Conservation (phyloP, 2,888 invertebrate genomes). For the Drosophila melanosoma region DNA sequence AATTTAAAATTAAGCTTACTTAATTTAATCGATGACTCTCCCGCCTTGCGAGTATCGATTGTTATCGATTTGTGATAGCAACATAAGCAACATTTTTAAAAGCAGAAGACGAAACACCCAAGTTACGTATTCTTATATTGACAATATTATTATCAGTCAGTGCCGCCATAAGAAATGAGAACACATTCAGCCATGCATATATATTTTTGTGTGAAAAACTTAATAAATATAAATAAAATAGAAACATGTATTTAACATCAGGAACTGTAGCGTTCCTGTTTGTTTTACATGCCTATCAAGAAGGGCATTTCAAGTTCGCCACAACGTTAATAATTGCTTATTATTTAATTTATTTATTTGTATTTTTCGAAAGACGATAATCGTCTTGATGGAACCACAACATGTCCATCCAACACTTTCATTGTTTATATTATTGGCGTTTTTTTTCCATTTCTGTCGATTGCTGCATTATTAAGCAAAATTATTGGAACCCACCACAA, state of each 20-base stretch:
- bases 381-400: constrained; percentile 44
- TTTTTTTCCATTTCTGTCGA: constrained; percentile 9
- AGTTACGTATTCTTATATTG: neutral
- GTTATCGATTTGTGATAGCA: neutral
- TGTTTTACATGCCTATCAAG: neutral
- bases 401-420: constrained; percentile 46
- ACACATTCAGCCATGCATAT: neutral
- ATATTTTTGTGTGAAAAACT: neutral
- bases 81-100: neutral
- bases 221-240: neutral
- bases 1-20: neutral
- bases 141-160: neutral
- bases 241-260: neutral
- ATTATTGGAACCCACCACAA: constrained; percentile 55
- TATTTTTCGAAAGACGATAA: constrained; percentile 52
- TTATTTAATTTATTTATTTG: constrained; percentile 22
- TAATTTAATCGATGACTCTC: neutral
- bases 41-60: neutral
- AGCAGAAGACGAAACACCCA: neutral
- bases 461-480: constrained; percentile 64
- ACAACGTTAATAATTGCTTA: constrained; percentile 9
- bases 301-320: constrained; percentile 17
- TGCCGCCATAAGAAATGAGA: neutral
- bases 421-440: constrained; percentile 38
- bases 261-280: neutral